Percentiles rank a stretch among this genome's conserved stretches.
Conservation (phyloP, 2,888 invertebrate genomes). For the Hirtodrosophila histrioides region DNA sequence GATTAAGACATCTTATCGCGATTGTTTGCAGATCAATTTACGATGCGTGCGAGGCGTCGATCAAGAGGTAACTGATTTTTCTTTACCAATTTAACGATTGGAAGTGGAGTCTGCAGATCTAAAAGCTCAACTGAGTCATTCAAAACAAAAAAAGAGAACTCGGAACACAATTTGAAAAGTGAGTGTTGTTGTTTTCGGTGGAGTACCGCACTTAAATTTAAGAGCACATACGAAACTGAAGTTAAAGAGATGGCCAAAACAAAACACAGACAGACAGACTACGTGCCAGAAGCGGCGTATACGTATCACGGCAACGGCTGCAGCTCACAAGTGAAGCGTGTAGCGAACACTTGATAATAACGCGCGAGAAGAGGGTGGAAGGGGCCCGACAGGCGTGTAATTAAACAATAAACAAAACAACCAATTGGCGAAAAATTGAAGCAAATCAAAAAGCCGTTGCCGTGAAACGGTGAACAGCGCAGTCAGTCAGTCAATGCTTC, state of each 20-base stretch:
- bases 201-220: conserved; percentile 7
- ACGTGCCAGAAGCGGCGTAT: conserved; percentile 71
- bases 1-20: too few species aligned
- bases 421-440: conserved; percentile 29
- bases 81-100: too few species aligned
- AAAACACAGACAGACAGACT: conserved; percentile 48
- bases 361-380: conserved; percentile 4
- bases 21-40: too few species aligned
- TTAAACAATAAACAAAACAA: conserved; percentile 60
- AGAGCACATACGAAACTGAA: conserved; percentile 46
- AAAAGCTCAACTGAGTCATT: not conserved
- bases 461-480: conserved; percentile 6
- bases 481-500: conserved; percentile 1
- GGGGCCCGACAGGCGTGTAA: conserved; percentile 45
- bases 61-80: too few species aligned
- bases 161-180: conserved; percentile 21
- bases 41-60: too few species aligned
- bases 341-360: conserved; percentile 44
- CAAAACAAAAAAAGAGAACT: conserved; percentile 21
- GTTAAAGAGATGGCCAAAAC: conserved; percentile 53
- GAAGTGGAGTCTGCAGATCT: too few species aligned
- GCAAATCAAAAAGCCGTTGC: conserved; percentile 5
- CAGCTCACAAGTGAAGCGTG: conserved; percentile 21
- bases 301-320: conserved; percentile 23
- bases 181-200: not conserved